These are phyloP conservation scores for Bryconaethiops microstoma DNA, from an alignment of 2,797 vertebrate genomes.

Conservation along the genomic window DNA sequence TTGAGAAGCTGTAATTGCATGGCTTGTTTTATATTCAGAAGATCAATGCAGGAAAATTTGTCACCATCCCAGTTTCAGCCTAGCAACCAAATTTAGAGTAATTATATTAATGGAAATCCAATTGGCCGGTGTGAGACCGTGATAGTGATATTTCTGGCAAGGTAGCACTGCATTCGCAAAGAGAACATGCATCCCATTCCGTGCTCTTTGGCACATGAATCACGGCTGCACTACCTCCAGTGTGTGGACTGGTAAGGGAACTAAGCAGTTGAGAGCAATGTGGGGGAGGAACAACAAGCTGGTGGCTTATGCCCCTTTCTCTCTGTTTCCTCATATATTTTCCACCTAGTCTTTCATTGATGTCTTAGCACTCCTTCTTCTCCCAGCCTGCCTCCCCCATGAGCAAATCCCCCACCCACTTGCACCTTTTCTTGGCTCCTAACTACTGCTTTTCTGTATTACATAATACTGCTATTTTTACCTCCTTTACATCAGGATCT, in stretches of 20 bases:
- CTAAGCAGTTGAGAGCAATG: slow-evolving; percentile 28
- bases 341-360: slow-evolving; percentile 30
- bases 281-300: slow-evolving; percentile 37
- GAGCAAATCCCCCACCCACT: slow-evolving; percentile 12
- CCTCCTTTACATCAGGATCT: slow-evolving; percentile 32
- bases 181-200: slow-evolving; percentile 23
- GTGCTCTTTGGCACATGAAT: slow-evolving; percentile 3
- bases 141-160: slow-evolving; percentile 13
- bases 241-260: neutral
- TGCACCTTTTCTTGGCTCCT: slow-evolving; percentile 13
- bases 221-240: slow-evolving; percentile 8
- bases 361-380: slow-evolving; percentile 2
- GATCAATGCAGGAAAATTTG: slow-evolving; percentile 6
- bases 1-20: too few relatives aligned
- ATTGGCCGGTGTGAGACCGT: neutral
- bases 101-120: slow-evolving; percentile 18
- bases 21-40: neutral
- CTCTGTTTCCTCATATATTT: slow-evolving; percentile 34
- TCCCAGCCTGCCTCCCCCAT: neutral
- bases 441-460: slow-evolving; percentile 40
- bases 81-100: slow-evolving; percentile 1
- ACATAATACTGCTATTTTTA: slow-evolving; percentile 59
- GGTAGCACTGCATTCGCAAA: neutral
- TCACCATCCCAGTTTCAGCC: neutral
- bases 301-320: slow-evolving; percentile 46